Percentiles rank a stretch among this genome's conserved stretches.
Evolutionary conservation across 1,140 invertebrate species (phyloP).

Genomic region (Steinernema feltiae): DNA sequence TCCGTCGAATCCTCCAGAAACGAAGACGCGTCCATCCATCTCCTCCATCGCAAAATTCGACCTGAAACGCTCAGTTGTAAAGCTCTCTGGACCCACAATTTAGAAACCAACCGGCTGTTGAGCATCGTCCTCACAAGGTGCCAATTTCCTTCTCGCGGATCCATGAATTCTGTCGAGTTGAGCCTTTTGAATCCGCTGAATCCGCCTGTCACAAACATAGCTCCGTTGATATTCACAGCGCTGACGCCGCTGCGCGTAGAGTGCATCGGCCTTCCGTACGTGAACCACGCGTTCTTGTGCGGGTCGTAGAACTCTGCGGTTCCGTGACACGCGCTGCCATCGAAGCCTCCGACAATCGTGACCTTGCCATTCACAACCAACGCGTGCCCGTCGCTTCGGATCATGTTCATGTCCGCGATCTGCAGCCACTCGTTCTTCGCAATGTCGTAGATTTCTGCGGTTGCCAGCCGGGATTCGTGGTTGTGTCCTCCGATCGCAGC

Average conservation of each 20-base stretch:
- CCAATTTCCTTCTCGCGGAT: not conserved
- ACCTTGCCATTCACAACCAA: not conserved
- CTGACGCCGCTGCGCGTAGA: not conserved
- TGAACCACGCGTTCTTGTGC: not conserved
- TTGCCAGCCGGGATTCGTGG: not conserved
- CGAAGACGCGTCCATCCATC: constrained; percentile 4
- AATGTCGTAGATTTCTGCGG: constrained; percentile 2
- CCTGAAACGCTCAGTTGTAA: not conserved
- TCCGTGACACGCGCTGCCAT: not conserved
- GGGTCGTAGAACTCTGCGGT: not conserved
- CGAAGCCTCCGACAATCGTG: not conserved
- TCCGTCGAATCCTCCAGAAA: constrained; percentile 6
- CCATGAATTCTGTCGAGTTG: not conserved
- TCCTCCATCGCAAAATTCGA: not conserved
- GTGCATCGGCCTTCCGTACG: not conserved
- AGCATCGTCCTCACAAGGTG: not conserved
- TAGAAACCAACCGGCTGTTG: not conserved
- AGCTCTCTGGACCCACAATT: not conserved
- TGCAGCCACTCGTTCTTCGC: not conserved
- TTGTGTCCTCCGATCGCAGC: not conserved
- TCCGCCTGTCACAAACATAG: not conserved
- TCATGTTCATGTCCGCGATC: not conserved
- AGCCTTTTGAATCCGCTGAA: not conserved
- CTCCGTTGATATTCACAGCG: not conserved
- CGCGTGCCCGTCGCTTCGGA: not conserved